These are phyloP conservation scores for Scatophagus argus DNA, from an alignment of 2,113 vertebrate species.

Conservation along the genomic window DNA sequence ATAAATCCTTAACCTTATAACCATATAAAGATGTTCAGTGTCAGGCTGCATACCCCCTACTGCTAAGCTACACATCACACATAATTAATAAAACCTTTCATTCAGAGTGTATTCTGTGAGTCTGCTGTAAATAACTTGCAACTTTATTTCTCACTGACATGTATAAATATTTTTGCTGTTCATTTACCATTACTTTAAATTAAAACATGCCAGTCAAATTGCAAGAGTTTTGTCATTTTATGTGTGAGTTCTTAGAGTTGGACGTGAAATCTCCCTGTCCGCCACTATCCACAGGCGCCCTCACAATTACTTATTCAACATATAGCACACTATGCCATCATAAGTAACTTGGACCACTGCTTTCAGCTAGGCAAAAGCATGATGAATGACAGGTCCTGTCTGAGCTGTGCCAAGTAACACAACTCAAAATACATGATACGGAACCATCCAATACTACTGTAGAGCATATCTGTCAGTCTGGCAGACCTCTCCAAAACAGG, in stretches of 20 bases:
- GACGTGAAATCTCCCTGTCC: conserved; percentile 27
- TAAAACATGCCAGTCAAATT: conserved; percentile 17
- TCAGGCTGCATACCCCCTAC: neutral
- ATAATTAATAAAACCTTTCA: conserved; percentile 54
- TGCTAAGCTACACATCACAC: conserved; percentile 35
- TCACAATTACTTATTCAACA: conserved; percentile 53
- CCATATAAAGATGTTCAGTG: conserved; percentile 19
- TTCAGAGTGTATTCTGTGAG: conserved; percentile 11
- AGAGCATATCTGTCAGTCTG: conserved; percentile 78
- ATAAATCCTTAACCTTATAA: conserved; percentile 19
- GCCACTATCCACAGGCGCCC: conserved; percentile 37
- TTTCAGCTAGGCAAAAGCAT: conserved; percentile 56
- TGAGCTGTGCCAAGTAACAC: conserved; percentile 78
- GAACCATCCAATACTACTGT: conserved; percentile 80
- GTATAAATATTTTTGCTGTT: conserved; percentile 52
- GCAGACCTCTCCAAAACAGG: conserved; percentile 72
- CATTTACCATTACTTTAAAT: conserved; percentile 16
- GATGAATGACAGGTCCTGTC: conserved; percentile 72
- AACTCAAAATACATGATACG: conserved; percentile 82
- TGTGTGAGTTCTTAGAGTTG: neutral
- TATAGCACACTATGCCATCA: conserved; percentile 64
- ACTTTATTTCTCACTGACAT: conserved; percentile 48
- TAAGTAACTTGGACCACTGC: conserved; percentile 60
- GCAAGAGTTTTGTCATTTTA: conserved; percentile 43
- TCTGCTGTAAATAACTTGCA: conserved; percentile 35